Base-by-base conservation (phyloP, 2,888 invertebrate genomes). In the Philopedon plagiatum region DNA sequence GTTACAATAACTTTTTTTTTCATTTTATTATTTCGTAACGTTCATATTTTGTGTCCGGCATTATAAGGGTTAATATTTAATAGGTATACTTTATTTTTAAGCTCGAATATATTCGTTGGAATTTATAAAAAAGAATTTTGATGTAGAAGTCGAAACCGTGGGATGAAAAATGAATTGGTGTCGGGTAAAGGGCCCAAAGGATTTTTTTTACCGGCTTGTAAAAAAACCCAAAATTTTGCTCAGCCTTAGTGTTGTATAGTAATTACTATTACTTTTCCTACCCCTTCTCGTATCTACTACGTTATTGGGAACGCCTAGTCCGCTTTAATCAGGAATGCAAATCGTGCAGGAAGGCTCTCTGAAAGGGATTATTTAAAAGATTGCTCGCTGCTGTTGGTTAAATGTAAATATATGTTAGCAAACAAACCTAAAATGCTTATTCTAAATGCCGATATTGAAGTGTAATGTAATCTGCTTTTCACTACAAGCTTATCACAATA, bases 271-370 rank as follows among this genome's bases (percentile, higher is more conserved):
- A 21, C 23, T 15, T 29, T 54, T 26, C 15, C 2, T 15, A 21
- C 29, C 29, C 29, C 51, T 54, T n/a, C 46, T n/a, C 11, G 21
- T 46, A 49, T 49, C 23, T 26, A n/a, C n/a, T n/a, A 15, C 51
- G 29, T 29, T 54, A 54, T 54, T 29, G 51, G 51, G 9, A 29
- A 54, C 51, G 51, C 51, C 51, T 29, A 29, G 26, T 54, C 51
- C 29, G 29, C 29, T 54, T 29, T 54, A 54, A 54, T 54, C 29
- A 54, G 15, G 29, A 29, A 54, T 29, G 51, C 51, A 54, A 54
- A 54, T 54, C 51, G 29, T 54, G 29, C 51, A 29, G 51, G 29
- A 29, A 13, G 29, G 29, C 29, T 7, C 29, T 15, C 8, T 23
- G 18, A 26, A 49, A 49, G 13, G 26, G 51, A 54, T 29, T 26